Evolutionary conservation across 2,888 invertebrate genomes (phyloP).

Genomic region (Phytoseiulus persimilis): DNA sequence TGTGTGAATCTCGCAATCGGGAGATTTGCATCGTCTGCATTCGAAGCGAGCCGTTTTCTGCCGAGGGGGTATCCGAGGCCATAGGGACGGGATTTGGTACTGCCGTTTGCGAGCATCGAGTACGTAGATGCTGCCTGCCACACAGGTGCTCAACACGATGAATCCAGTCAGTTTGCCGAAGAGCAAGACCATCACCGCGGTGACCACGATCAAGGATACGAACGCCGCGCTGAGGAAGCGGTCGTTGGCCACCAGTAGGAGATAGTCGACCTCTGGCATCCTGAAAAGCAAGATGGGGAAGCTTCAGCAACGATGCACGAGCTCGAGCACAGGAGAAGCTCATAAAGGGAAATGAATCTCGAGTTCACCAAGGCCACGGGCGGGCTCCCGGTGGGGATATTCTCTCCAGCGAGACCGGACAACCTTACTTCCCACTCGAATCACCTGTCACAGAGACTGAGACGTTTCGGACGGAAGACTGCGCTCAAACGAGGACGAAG

Average conservation of each 20-base stretch:
- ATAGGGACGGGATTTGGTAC: constrained; percentile 1
- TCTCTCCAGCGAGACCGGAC: no score
- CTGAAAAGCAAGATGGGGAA: not conserved
- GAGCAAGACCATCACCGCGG: not conserved
- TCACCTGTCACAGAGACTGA: no score
- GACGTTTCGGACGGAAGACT: no score
- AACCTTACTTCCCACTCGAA: no score
- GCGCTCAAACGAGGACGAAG: no score
- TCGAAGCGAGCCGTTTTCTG: constrained; percentile 28
- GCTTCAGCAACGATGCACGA: not conserved
- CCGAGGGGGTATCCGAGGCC: constrained; percentile 25
- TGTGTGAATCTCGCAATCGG: constrained; percentile 32
- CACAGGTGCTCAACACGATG: constrained; percentile 13
- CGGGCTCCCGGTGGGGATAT: no score
- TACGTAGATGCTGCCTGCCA: constrained; percentile 8
- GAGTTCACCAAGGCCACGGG: no score
- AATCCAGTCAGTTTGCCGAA: constrained; percentile 30
- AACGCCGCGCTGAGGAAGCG: constrained; percentile 26
- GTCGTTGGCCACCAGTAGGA: constrained; percentile 26
- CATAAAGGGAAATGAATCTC: not conserved
- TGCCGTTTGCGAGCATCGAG: constrained; percentile 20
- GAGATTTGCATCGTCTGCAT: constrained; percentile 27
- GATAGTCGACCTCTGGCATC: not conserved
- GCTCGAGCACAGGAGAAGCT: not conserved
- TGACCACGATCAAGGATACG: constrained; percentile 17